Evolutionary conservation across 2,888 invertebrate species (phyloP).

Genomic region (Eupithecia vulgata): DNA sequence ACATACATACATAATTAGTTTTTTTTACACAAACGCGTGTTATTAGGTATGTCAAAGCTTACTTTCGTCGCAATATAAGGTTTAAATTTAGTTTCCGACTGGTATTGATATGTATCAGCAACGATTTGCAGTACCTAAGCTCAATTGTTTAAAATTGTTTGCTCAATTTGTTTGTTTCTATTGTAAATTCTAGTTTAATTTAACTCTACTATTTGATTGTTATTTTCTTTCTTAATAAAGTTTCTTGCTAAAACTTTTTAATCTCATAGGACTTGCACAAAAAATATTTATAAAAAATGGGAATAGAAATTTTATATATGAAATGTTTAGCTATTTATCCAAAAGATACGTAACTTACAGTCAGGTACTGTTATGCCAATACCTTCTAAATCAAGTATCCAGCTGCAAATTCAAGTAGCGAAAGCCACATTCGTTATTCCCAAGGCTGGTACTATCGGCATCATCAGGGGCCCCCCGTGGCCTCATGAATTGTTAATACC

Average conservation of each 20-base stretch:
- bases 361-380: constrained; percentile 1
- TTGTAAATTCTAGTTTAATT: no score
- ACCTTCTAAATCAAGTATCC: constrained; percentile 12
- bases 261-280: not conserved
- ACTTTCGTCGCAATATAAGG: not conserved
- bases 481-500: constrained; percentile 68
- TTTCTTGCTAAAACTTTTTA: not conserved
- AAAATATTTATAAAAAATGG: not conserved
- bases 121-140: no score
- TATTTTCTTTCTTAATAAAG: no score
- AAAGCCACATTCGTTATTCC: constrained; percentile 23
- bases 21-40: no score
- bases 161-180: no score
- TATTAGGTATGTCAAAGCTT: not conserved
- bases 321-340: not conserved
- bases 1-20: no score
- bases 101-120: no score
- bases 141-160: no score
- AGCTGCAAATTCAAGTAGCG: constrained; percentile 25
- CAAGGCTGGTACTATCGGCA: constrained; percentile 16
- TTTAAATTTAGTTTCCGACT: not conserved
- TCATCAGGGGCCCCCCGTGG: constrained; percentile 57
- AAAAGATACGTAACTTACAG: not conserved
- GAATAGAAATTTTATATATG: not conserved
- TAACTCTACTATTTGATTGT: no score